Evolutionary conservation across 2,797 vertebrate species (phyloP).

Genomic region (Amblyraja radiata): DNA sequence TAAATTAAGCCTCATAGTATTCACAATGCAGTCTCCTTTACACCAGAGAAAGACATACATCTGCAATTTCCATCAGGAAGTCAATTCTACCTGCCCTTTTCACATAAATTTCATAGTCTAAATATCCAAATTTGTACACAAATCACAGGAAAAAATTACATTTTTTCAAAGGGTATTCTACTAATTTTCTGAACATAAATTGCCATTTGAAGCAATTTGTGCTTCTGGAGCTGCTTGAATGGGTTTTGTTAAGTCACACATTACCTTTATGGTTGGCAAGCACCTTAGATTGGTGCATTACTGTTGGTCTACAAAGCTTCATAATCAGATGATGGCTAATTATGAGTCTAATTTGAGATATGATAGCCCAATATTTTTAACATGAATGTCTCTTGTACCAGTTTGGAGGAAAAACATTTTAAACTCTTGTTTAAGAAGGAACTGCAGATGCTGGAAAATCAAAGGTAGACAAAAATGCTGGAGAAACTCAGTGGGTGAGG

Average conservation of each 20-base stretch:
- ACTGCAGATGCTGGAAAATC: too few species aligned
- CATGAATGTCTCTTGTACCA: not conserved
- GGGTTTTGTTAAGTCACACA: not conserved
- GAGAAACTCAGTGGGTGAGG: too few species aligned
- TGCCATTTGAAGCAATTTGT: conserved; percentile 28
- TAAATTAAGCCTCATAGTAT: too few species aligned
- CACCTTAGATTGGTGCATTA: conserved; percentile 15
- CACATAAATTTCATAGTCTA: not conserved
- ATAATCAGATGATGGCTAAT: not conserved
- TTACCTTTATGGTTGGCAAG: conserved; percentile 19
- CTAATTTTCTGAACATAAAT: conserved; percentile 7
- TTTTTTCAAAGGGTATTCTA: not conserved
- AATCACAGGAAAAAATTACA: not conserved
- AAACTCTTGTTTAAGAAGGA: not conserved
- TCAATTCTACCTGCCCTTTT: not conserved
- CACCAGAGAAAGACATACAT: not conserved
- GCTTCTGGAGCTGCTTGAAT: not conserved
- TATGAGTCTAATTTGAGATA: conserved; percentile 25
- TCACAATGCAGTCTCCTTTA: too few species aligned
- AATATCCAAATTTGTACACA: not conserved
- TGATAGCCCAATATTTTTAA: conserved; percentile 24
- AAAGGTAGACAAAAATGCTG: too few species aligned
- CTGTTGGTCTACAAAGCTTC: not conserved
- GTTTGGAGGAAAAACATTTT: not conserved
- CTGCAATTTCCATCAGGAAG: not conserved